Evolutionary conservation across 1,140 invertebrate genomes (phyloP).

Genomic region (Penaeus vannamei): DNA sequence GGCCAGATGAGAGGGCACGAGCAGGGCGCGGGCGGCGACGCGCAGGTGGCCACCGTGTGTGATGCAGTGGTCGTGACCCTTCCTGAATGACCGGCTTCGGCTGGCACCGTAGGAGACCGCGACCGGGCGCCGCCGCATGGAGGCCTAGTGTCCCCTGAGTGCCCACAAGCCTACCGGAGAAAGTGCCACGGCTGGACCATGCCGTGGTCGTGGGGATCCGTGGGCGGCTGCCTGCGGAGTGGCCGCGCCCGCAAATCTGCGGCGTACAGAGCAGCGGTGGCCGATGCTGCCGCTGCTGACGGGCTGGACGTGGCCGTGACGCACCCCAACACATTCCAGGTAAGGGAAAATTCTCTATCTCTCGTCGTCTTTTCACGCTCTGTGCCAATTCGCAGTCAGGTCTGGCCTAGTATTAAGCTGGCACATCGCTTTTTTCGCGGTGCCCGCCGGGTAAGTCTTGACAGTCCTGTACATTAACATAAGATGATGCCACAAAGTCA

Average conservation of each 20-base stretch:
- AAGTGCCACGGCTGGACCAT: slow-evolving; percentile 16
- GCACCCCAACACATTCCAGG: slow-evolving; percentile 42
- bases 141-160: slow-evolving; percentile 21
- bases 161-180: slow-evolving; percentile 10
- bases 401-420: too few relatives aligned
- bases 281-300: slow-evolving; percentile 62
- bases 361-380: too few relatives aligned
- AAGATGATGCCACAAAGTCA: too few relatives aligned
- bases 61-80: slow-evolving; percentile 19
- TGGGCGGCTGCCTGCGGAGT: slow-evolving; percentile 60
- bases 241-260: slow-evolving; percentile 62
- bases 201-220: slow-evolving; percentile 63
- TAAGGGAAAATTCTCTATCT: neutral
- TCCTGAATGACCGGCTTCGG: slow-evolving; percentile 7
- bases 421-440: too few relatives aligned
- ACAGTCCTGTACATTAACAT: too few relatives aligned
- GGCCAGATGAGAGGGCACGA: neutral
- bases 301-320: slow-evolving; percentile 61
- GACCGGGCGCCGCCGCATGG: neutral
- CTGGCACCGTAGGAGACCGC: neutral
- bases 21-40: neutral
- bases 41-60: neutral
- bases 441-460: too few relatives aligned
- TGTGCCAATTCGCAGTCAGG: too few relatives aligned
- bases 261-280: slow-evolving; percentile 65